These are phyloP conservation scores for Prostheceraeus crozeri DNA, from an alignment of 2,888 invertebrate genomes.

Conservation along the genomic window DNA sequence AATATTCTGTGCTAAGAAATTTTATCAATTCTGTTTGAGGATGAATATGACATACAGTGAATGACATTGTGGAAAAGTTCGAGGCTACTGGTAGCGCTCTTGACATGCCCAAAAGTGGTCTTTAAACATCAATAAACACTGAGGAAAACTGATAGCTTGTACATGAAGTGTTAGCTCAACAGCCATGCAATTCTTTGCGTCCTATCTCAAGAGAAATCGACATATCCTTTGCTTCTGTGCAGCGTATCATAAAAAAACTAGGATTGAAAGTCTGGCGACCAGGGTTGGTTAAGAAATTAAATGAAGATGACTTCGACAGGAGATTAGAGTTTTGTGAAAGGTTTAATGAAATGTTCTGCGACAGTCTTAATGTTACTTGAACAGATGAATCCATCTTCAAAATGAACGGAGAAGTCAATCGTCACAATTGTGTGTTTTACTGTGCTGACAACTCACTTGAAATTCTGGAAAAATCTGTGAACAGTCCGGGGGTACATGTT, in stretches of 20 bases:
- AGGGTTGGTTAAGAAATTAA: slow-evolving; percentile 18
- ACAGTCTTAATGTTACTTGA: too few relatives aligned
- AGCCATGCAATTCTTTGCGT: slow-evolving; percentile 10
- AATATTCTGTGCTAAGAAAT: too few relatives aligned
- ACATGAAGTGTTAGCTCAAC: neutral
- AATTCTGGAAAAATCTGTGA: too few relatives aligned
- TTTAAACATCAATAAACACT: slow-evolving; percentile 3
- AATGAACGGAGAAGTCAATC: too few relatives aligned
- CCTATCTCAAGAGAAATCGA: neutral
- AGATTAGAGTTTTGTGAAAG: slow-evolving; percentile 27
- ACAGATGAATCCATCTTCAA: too few relatives aligned
- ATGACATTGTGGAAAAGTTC: slow-evolving; percentile 24
- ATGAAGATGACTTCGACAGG: slow-evolving; percentile 14
- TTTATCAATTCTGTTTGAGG: too few relatives aligned
- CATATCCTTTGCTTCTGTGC: neutral
- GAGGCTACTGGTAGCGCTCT: slow-evolving; percentile 8
- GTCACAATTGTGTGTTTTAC: too few relatives aligned
- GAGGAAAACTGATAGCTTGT: slow-evolving; percentile 18
- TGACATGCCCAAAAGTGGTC: slow-evolving; percentile 9
- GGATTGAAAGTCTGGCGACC: slow-evolving; percentile 18
- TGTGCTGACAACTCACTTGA: too few relatives aligned
- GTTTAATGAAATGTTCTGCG: too few relatives aligned
- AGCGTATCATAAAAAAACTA: slow-evolving; percentile 23
- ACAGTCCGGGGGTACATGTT: too few relatives aligned
- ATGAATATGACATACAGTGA: slow-evolving; percentile 15